phyloP scores from a whole-genome alignment of 1,140 invertebrate species.

The Papilio xuthus region DNA sequence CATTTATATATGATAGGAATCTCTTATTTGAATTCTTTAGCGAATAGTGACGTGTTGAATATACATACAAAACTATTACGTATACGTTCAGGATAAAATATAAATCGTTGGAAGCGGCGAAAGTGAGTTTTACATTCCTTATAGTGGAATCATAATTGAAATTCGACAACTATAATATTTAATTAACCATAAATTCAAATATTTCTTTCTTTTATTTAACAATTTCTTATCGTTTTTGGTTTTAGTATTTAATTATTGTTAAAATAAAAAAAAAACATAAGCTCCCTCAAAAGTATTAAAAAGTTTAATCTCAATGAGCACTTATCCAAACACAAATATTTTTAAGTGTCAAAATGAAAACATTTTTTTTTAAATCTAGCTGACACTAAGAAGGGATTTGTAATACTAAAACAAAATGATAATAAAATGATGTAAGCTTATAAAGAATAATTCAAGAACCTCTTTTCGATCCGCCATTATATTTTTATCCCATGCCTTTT shows the following conservation, averaged over 20 bases:
- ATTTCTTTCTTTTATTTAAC: too few relatives aligned
- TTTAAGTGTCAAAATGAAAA: neutral
- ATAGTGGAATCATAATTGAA: too few relatives aligned
- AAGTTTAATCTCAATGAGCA: neutral
- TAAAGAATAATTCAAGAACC: neutral
- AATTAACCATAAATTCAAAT: too few relatives aligned
- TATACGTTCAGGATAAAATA: too few relatives aligned
- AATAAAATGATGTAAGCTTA: conserved; percentile 2
- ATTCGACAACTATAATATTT: too few relatives aligned
- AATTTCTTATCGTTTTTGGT: neutral
- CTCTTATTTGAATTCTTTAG: neutral
- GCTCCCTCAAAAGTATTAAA: neutral
- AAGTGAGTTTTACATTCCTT: too few relatives aligned
- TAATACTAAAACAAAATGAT: neutral
- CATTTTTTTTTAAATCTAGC: neutral
- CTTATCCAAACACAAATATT: neutral
- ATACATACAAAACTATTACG: too few relatives aligned
- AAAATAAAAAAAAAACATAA: neutral
- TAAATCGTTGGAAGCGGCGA: too few relatives aligned
- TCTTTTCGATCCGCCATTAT: neutral
- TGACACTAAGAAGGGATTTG: neutral
- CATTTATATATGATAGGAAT: neutral
- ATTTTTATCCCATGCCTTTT: neutral
- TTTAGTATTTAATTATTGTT: neutral
- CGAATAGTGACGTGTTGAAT: neutral